Percentiles rank a stretch among this genome's conserved stretches.
These are phyloP conservation scores for Lysandra coridon DNA, from an alignment of 2,888 invertebrate species.

Conservation along the genomic window DNA sequence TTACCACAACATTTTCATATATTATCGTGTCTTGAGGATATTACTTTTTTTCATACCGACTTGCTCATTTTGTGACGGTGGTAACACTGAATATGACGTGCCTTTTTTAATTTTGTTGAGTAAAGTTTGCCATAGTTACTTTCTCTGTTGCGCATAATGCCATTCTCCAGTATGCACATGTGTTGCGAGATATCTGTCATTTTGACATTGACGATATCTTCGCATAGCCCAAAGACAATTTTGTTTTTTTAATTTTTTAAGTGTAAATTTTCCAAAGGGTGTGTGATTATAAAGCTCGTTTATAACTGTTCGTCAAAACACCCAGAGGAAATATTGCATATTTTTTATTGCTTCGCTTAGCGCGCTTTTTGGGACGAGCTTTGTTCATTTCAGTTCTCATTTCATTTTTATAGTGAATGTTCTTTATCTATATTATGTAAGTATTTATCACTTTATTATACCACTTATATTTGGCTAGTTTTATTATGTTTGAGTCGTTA, in stretches of 20 bases:
- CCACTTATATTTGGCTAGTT: not conserved
- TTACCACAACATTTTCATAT: not conserved
- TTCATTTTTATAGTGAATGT: slow-evolving; percentile 35
- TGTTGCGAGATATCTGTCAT: slow-evolving; percentile 34
- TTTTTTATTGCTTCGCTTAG: slow-evolving; percentile 43
- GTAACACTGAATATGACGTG: slow-evolving; percentile 35
- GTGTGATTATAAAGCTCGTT: not conserved
- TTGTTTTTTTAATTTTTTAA: not conserved
- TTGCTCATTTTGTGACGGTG: not conserved
- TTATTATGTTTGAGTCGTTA: not conserved
- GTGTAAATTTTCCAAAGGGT: not conserved
- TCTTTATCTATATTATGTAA: slow-evolving; percentile 29
- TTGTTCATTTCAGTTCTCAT: slow-evolving; percentile 38
- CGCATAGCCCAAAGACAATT: slow-evolving; percentile 24
- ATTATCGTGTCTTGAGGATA: not conserved
- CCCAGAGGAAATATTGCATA: slow-evolving; percentile 32
- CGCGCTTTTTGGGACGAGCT: slow-evolving; percentile 49
- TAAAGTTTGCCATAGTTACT: slow-evolving; percentile 53
- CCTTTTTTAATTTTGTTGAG: slow-evolving; percentile 38
- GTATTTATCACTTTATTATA: not conserved
- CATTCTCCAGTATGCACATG: slow-evolving; percentile 51
- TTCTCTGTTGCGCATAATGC: slow-evolving; percentile 65
- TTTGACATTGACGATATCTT: slow-evolving; percentile 8
- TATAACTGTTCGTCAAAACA: not conserved
- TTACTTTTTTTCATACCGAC: not conserved